phyloP scores from a whole-genome alignment of 2,797 vertebrate genomes.

The Lutjanus campechanus region DNA sequence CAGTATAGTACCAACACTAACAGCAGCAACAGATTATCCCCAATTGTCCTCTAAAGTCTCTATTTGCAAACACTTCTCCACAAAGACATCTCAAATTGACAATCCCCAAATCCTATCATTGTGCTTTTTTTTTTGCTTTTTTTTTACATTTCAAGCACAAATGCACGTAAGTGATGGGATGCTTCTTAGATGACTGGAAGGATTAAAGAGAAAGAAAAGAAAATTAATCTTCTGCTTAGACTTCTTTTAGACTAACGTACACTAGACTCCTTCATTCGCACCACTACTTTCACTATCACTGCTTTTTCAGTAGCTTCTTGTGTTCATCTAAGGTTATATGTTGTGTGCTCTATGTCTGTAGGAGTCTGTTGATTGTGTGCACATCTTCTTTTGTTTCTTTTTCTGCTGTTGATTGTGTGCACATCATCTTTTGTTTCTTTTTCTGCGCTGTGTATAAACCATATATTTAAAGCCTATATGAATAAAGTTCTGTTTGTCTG shows the following conservation, averaged over 20 bases:
- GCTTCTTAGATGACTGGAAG: conserved; percentile 8
- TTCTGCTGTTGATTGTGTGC: neutral
- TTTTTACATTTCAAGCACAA: neutral
- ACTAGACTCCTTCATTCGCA: neutral
- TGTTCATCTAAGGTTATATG: neutral
- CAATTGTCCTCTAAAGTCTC: neutral
- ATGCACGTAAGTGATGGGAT: neutral
- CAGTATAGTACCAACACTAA: neutral
- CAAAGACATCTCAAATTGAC: conserved; percentile 7
- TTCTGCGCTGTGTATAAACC: neutral
- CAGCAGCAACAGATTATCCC: neutral
- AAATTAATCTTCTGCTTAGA: conserved; percentile 13
- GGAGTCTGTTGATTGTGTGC: too few species aligned
- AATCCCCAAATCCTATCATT: conserved; percentile 3
- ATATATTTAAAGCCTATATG: neutral
- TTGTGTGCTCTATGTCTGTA: neutral
- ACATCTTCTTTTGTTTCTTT: neutral
- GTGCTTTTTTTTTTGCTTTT: neutral
- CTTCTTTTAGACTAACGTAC: neutral
- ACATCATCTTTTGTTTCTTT: neutral
- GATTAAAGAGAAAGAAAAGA: conserved; percentile 15
- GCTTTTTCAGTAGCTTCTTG: neutral
- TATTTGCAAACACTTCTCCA: conserved; percentile 4
- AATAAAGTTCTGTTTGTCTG: conserved; percentile 26
- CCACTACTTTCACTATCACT: too few species aligned